These are phyloP conservation scores for Periphyllus acericola DNA, from an alignment of 2,888 invertebrate species.

Conservation along the genomic window DNA sequence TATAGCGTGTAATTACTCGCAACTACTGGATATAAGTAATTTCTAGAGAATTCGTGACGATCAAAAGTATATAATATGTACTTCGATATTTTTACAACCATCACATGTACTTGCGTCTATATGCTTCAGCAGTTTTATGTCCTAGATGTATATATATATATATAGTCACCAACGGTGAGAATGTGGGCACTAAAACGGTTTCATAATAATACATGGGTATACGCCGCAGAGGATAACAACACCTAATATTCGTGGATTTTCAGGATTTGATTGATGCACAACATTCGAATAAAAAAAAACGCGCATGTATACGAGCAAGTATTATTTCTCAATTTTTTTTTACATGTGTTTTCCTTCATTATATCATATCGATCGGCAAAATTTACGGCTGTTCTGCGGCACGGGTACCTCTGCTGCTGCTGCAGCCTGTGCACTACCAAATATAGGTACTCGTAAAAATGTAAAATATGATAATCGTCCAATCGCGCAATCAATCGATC, in stretches of 20 bases:
- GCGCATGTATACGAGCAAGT: neutral
- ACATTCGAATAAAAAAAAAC: neutral
- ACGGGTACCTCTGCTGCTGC: no score
- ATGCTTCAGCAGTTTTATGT: no score
- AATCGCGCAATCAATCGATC: conserved; percentile 8
- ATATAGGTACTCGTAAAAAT: neutral
- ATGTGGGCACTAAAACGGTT: neutral
- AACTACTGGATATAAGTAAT: neutral
- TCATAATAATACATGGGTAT: neutral
- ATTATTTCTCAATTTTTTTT: neutral
- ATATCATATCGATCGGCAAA: no score
- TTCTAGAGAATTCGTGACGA: neutral
- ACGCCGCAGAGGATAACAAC: no score
- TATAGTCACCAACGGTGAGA: neutral
- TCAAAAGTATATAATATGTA: neutral
- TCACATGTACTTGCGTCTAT: no score
- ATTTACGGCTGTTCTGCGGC: no score
- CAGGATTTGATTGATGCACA: no score
- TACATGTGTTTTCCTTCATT: neutral
- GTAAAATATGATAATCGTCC: neutral
- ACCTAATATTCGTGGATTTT: no score
- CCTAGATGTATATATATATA: no score
- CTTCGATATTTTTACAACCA: neutral
- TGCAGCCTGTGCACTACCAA: no score
- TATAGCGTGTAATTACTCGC: neutral